Conservation (phyloP, 2,797 vertebrate species). For the Lithobates sylvaticus region DNA sequence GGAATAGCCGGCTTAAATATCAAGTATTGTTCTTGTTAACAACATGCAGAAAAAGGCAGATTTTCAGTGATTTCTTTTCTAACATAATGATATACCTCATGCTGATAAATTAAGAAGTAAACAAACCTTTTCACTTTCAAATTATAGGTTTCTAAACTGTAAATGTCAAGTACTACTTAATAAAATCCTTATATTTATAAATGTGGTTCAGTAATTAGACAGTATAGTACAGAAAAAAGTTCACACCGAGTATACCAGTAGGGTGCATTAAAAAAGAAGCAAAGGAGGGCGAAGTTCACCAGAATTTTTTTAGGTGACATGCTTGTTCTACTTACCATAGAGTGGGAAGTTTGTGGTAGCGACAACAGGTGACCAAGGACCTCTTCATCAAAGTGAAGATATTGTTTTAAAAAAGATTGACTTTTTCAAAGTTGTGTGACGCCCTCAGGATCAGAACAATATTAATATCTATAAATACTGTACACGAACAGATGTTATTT, state of each 20-base stretch:
- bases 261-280: not conserved
- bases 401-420: not conserved
- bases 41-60: slow-evolving; percentile 61
- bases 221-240: slow-evolving; percentile 10
- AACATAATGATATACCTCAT: slow-evolving; percentile 59
- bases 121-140: slow-evolving; percentile 66
- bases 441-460: not conserved
- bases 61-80: slow-evolving; percentile 68
- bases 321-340: slow-evolving; percentile 3
- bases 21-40: slow-evolving; percentile 62
- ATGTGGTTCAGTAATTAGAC: slow-evolving; percentile 34
- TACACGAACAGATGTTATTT: too few relatives aligned
- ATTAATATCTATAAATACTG: not conserved
- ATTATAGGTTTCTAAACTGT: slow-evolving; percentile 59
- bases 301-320: not conserved
- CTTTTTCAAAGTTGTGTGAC: not conserved
- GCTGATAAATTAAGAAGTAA: slow-evolving; percentile 70
- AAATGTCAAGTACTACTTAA: slow-evolving; percentile 67
- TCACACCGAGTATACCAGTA: slow-evolving; percentile 18
- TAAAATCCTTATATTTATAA: slow-evolving; percentile 64
- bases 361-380: not conserved
- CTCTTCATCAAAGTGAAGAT: not conserved
- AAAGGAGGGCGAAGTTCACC: not conserved
- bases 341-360: not conserved
- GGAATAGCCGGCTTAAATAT: slow-evolving; percentile 57